These are phyloP conservation scores for Remorina albescens DNA, from an alignment of 2,797 vertebrate genomes.

Conservation along the genomic window DNA sequence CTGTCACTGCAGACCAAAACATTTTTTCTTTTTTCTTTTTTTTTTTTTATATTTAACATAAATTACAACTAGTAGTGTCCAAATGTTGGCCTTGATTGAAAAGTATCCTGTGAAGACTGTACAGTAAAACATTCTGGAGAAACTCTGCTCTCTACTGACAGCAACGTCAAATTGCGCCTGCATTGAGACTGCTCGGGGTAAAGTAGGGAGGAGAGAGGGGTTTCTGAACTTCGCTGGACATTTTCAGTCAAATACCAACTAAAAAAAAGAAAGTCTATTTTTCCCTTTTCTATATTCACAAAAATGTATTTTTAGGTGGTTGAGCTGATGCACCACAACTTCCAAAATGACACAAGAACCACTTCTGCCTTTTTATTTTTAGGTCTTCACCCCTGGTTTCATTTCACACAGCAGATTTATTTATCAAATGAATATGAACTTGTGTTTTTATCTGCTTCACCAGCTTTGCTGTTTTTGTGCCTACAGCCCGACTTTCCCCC, in stretches of 20 bases:
- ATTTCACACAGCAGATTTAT: too few relatives aligned
- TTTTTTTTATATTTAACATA: not conserved
- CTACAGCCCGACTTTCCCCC: not conserved
- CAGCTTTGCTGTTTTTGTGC: too few relatives aligned
- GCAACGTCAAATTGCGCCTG: slow-evolving; percentile 46
- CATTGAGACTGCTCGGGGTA: not conserved
- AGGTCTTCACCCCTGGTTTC: too few relatives aligned
- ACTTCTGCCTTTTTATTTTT: too few relatives aligned
- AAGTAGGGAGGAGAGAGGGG: too few relatives aligned
- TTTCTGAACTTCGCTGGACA: not conserved
- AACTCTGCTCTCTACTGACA: slow-evolving; percentile 69
- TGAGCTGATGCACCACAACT: too few relatives aligned
- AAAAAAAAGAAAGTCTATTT: too few relatives aligned
- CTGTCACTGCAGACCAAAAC: not conserved
- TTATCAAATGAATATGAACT: too few relatives aligned
- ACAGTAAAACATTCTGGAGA: not conserved
- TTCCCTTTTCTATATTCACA: not conserved
- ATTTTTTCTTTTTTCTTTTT: too few relatives aligned
- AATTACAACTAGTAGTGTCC: not conserved
- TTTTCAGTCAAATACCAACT: not conserved
- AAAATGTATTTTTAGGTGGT: too few relatives aligned
- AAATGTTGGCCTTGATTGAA: not conserved
- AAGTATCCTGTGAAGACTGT: not conserved
- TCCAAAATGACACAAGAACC: too few relatives aligned
- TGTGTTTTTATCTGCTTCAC: not conserved